These are phyloP conservation scores for Serinus canaria DNA, from an alignment of 2,113 vertebrate genomes.

Conservation along the genomic window DNA sequence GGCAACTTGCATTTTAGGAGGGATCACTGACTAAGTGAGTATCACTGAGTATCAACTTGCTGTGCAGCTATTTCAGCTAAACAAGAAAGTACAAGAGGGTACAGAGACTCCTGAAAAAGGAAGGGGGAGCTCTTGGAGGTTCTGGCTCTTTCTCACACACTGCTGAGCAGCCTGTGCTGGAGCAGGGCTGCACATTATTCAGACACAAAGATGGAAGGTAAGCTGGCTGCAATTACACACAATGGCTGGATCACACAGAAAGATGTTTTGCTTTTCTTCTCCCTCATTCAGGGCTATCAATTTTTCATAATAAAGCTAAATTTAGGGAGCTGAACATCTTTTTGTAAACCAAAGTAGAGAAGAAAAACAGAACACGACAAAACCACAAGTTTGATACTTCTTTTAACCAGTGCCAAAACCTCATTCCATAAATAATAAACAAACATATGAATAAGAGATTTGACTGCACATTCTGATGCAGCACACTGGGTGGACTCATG, in stretches of 20 bases:
- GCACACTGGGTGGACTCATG: not conserved
- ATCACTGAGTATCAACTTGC: not conserved
- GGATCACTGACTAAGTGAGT: not conserved
- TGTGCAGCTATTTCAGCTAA: not conserved
- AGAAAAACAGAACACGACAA: constrained; percentile 44
- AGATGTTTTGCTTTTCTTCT: not conserved
- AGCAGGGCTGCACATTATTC: not conserved
- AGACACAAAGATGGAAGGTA: not conserved
- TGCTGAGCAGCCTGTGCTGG: not conserved
- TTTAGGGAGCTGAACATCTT: constrained; percentile 35
- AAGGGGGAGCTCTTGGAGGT: not conserved
- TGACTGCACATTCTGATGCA: not conserved
- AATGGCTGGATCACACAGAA: not conserved
- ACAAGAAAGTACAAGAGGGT: not conserved
- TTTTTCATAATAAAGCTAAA: constrained; percentile 48
- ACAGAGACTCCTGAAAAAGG: not conserved
- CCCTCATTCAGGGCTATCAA: constrained; percentile 14
- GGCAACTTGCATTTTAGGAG: not conserved
- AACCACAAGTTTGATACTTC: constrained; percentile 20
- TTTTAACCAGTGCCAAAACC: constrained; percentile 52
- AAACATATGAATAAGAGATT: constrained; percentile 23
- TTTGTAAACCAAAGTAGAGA: constrained; percentile 5
- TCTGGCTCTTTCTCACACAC: not conserved
- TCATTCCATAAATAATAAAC: constrained; percentile 50
- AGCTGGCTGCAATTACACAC: not conserved